Evolutionary conservation across 2,797 vertebrate genomes (phyloP).

Genomic region (Menidia menidia): DNA sequence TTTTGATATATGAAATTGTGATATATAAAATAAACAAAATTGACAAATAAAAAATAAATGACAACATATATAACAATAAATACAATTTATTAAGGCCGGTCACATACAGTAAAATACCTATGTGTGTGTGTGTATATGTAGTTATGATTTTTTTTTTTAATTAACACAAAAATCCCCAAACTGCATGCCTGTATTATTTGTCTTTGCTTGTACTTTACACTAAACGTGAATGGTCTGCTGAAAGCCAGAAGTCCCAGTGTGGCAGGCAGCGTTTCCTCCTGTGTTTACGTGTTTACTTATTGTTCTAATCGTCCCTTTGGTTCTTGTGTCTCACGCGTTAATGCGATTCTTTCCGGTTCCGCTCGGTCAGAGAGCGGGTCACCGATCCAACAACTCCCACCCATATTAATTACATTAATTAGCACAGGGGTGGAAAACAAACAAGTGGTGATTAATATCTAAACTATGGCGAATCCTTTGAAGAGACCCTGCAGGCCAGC

Average conservation of each 20-base stretch:
- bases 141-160: too few species aligned
- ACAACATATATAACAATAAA: too few species aligned
- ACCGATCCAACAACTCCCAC: conserved; percentile 70
- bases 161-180: background rate
- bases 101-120: too few species aligned
- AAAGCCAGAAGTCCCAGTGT: conserved; percentile 53
- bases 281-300: conserved; percentile 83
- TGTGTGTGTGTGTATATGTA: too few species aligned
- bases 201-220: conserved; percentile 27
- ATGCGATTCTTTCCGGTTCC: conserved; percentile 87
- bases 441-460: conserved; percentile 72
- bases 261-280: conserved; percentile 50
- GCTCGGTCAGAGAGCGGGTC: conserved; percentile 81
- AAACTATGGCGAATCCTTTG: conserved; percentile 70
- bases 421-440: conserved; percentile 75
- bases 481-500: conserved; percentile 31
- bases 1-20: background rate
- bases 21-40: too few species aligned
- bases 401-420: conserved; percentile 83
- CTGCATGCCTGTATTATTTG: conserved; percentile 12
- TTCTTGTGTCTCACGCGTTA: conserved; percentile 77
- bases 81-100: too few species aligned
- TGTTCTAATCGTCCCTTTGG: conserved; percentile 78
- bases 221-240: conserved; percentile 25
- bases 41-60: too few species aligned